Evolutionary conservation across 2,113 vertebrate genomes (phyloP).

Genomic region (Neodontobutis hainanensis): DNA sequence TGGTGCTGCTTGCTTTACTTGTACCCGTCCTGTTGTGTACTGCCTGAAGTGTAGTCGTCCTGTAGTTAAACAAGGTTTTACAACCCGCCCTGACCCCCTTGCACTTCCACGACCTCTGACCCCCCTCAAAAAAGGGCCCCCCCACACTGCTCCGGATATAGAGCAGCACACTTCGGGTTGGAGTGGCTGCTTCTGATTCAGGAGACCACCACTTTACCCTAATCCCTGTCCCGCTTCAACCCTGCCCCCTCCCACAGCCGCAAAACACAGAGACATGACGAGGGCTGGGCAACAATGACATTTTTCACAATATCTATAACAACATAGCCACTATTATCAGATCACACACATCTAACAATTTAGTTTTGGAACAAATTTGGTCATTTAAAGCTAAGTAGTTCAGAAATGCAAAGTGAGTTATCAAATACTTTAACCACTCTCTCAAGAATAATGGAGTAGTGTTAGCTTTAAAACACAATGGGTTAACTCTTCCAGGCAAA

Average conservation of each 20-base stretch:
- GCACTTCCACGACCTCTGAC: constrained; percentile 27
- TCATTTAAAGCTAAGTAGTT: no score
- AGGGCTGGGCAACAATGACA: neutral
- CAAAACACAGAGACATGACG: neutral
- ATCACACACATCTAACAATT: no score
- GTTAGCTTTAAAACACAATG: no score
- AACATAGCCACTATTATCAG: no score
- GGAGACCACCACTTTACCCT: neutral
- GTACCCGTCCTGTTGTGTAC: neutral
- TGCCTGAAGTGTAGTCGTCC: neutral
- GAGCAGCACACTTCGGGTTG: constrained; percentile 30
- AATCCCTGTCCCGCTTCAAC: neutral
- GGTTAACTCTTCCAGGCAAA: no score
- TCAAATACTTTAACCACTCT: no score
- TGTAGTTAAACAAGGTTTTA: constrained; percentile 33
- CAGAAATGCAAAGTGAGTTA: no score
- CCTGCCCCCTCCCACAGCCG: neutral
- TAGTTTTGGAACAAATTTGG: no score
- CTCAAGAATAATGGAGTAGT: no score
- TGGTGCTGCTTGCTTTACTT: constrained; percentile 20
- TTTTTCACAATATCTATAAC: no score
- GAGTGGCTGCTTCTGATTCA: constrained; percentile 12
- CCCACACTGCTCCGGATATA: constrained; percentile 30
- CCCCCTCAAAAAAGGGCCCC: constrained; percentile 12
- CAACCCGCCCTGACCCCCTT: constrained; percentile 13